Evolutionary conservation across 2,797 vertebrate species (phyloP).

Genomic region (Gallinago solitaria): DNA sequence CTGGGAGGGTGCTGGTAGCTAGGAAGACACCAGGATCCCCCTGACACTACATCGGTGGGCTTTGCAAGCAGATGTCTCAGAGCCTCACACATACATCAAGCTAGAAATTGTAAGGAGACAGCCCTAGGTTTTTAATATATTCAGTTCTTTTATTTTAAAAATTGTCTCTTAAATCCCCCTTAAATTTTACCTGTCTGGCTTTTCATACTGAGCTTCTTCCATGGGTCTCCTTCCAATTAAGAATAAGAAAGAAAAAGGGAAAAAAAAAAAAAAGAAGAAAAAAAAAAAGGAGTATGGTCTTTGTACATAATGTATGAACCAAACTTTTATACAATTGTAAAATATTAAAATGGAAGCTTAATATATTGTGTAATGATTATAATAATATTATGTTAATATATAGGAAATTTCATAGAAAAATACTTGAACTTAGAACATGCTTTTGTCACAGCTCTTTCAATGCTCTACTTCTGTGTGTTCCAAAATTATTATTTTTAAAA

Average conservation of each 20-base stretch:
- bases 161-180: not conserved
- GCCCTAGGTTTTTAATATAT: not conserved
- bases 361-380: not conserved
- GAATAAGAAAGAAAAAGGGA: not conserved
- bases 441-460: not conserved
- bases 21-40: not conserved
- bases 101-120: not conserved
- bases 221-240: not conserved
- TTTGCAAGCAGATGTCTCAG: not conserved
- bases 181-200: not conserved
- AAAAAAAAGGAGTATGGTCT: not conserved
- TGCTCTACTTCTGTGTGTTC: not conserved
- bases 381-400: not conserved
- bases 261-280: not conserved
- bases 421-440: not conserved
- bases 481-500: not conserved
- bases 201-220: not conserved
- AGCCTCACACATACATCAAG: not conserved
- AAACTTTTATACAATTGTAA: not conserved
- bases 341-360: not conserved
- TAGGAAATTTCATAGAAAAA: not conserved
- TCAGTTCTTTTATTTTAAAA: not conserved
- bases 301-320: not conserved
- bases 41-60: not conserved
- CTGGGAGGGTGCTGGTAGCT: not conserved